Evolutionary conservation across 2,888 invertebrate genomes (phyloP).

Genomic region (Agrypnus murinus): DNA sequence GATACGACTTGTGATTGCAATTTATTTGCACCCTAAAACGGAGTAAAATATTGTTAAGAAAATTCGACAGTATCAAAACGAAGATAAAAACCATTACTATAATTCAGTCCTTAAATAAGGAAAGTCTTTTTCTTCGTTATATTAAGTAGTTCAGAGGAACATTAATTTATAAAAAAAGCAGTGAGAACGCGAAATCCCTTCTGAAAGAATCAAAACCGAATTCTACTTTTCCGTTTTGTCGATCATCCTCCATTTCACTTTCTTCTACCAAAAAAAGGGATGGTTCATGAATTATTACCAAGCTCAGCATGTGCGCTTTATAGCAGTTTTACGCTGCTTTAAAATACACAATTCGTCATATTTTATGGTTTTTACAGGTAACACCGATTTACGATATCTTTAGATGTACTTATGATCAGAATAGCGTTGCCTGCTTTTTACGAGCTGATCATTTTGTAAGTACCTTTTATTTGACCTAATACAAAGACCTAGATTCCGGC

Average conservation of each 20-base stretch:
- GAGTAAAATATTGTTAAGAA: constrained; percentile 53
- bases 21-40: constrained; percentile 55
- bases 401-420: constrained; percentile 7
- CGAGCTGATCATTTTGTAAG: no score
- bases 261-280: constrained; percentile 2
- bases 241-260: constrained; percentile 5
- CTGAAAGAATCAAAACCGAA: constrained; percentile 15
- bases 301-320: constrained; percentile 32
- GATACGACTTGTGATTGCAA: constrained; percentile 56
- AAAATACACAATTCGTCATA: constrained; percentile 32
- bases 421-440: background rate
- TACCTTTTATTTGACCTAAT: no score
- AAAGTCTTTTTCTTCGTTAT: no score
- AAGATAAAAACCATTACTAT: no score
- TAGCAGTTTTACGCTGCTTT: constrained; percentile 24
- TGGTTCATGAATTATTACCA: constrained; percentile 34
- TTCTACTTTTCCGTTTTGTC: constrained; percentile 16
- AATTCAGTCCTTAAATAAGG: no score
- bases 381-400: constrained; percentile 17
- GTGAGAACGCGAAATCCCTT: no score
- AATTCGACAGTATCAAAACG: background rate
- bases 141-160: no score
- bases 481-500: no score
- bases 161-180: no score
- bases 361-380: constrained; percentile 29